Conservation (phyloP, 2,113 vertebrate genomes). For the Polypterus senegalus region DNA sequence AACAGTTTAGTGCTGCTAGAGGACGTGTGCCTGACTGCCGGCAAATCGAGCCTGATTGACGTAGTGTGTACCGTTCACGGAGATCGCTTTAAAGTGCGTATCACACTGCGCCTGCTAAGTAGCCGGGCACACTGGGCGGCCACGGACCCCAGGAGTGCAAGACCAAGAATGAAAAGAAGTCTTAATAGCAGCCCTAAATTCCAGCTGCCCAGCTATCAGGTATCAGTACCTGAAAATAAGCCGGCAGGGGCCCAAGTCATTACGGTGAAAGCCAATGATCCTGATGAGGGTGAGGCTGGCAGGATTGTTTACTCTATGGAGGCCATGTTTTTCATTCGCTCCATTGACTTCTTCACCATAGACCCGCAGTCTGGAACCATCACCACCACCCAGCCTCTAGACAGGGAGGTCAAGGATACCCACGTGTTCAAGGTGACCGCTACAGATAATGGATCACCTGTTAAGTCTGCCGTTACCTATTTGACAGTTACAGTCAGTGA, state of each 20-base stretch:
- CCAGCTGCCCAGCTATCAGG: constrained; percentile 80
- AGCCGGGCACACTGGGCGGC: too few relatives aligned
- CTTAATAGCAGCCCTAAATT: constrained; percentile 68
- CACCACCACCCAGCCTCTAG: constrained; percentile 62
- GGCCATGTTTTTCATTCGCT: constrained; percentile 77
- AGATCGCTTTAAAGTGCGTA: too few relatives aligned
- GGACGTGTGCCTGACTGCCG: constrained; percentile 28
- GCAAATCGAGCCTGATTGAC: constrained; percentile 15
- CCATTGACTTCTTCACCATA: constrained; percentile 74
- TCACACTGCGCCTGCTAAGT: too few relatives aligned
- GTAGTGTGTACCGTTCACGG: constrained; percentile 26
- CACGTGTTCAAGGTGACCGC: constrained; percentile 82
- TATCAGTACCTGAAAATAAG: constrained; percentile 83
- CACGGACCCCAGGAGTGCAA: too few relatives aligned
- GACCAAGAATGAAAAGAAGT: constrained; percentile 45
- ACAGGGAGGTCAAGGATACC: constrained; percentile 86
- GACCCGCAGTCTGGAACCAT: constrained; percentile 66
- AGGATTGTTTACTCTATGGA: constrained; percentile 80
- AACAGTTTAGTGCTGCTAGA: constrained; percentile 30
- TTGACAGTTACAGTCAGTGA: constrained; percentile 86
- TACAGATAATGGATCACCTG: constrained; percentile 59
- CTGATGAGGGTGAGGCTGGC: constrained; percentile 75
- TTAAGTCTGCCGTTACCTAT: constrained; percentile 59
- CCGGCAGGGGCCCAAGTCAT: constrained; percentile 72
- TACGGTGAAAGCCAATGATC: constrained; percentile 71